Conservation (phyloP, 2,888 invertebrate species). For the Chloroclystis v-ata region DNA sequence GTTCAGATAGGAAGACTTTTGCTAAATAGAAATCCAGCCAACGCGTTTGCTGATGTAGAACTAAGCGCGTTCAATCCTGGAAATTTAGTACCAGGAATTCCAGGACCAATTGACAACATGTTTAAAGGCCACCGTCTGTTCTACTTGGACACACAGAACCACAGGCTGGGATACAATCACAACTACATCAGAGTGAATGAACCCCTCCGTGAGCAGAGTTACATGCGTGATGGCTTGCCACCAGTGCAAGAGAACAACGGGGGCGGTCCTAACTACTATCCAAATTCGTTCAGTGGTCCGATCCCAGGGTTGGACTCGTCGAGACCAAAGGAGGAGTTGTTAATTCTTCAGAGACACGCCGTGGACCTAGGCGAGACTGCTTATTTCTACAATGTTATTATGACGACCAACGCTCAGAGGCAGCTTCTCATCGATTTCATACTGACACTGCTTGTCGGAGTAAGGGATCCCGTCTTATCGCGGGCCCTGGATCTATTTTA, state of each 20-base stretch:
- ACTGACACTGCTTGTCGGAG: neutral
- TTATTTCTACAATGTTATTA: slow-evolving; percentile 81
- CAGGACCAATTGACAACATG: slow-evolving; percentile 72
- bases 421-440: slow-evolving; percentile 1
- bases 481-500: slow-evolving; percentile 1
- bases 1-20: slow-evolving; percentile 48
- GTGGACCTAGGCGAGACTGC: slow-evolving; percentile 76
- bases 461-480: slow-evolving; percentile 2
- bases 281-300: slow-evolving; percentile 43
- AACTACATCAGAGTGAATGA: slow-evolving; percentile 38
- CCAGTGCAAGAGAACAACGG: slow-evolving; percentile 34
- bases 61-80: slow-evolving; percentile 67
- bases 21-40: slow-evolving; percentile 50
- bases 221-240: slow-evolving; percentile 37
- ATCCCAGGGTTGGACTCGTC: slow-evolving; percentile 37
- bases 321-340: slow-evolving; percentile 27
- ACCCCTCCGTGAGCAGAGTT: slow-evolving; percentile 34
- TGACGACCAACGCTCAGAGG: slow-evolving; percentile 74
- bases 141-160: slow-evolving; percentile 77
- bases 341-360: slow-evolving; percentile 32
- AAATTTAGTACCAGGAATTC: slow-evolving; percentile 60
- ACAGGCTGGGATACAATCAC: slow-evolving; percentile 40
- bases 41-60: slow-evolving; percentile 72
- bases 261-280: slow-evolving; percentile 41
- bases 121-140: slow-evolving; percentile 66